Evolutionary conservation across 2,113 vertebrate species (phyloP).

Genomic region (Perccottus glenii): DNA sequence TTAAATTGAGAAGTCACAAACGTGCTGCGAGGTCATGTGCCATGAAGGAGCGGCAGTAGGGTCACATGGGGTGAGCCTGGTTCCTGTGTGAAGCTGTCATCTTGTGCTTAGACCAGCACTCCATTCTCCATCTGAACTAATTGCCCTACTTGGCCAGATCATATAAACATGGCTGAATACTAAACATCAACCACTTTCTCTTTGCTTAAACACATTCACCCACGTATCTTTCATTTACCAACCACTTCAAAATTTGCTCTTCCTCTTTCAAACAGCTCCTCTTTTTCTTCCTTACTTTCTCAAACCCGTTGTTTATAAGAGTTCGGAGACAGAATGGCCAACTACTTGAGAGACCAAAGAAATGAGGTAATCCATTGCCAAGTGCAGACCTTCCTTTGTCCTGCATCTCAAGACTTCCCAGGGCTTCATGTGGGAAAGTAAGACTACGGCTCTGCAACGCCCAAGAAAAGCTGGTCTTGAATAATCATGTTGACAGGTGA

Average conservation of each 20-base stretch:
- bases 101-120: slow-evolving; percentile 35
- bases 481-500: slow-evolving; percentile 74
- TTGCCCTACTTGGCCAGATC: slow-evolving; percentile 71
- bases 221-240: slow-evolving; percentile 51
- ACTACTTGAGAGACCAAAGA: slow-evolving; percentile 73
- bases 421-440: slow-evolving; percentile 76
- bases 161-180: slow-evolving; percentile 65
- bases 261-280: slow-evolving; percentile 44
- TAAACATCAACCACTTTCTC: slow-evolving; percentile 38
- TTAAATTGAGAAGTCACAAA: not conserved
- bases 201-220: slow-evolving; percentile 39
- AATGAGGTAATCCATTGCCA: slow-evolving; percentile 74
- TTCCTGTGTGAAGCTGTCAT: slow-evolving; percentile 56
- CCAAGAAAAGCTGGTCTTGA: slow-evolving; percentile 55
- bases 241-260: slow-evolving; percentile 52
- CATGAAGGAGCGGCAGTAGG: slow-evolving; percentile 10
- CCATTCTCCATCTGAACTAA: slow-evolving; percentile 66
- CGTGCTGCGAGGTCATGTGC: slow-evolving; percentile 29
- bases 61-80: slow-evolving; percentile 42
- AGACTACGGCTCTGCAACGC: slow-evolving; percentile 60
- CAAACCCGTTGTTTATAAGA: slow-evolving; percentile 54
- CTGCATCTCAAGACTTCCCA: slow-evolving; percentile 67
- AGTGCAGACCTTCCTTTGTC: slow-evolving; percentile 67
- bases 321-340: slow-evolving; percentile 46
- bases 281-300: slow-evolving; percentile 48